Base-by-base conservation (phyloP, 2,113 vertebrate genomes). In the Microcebus murinus region DNA sequence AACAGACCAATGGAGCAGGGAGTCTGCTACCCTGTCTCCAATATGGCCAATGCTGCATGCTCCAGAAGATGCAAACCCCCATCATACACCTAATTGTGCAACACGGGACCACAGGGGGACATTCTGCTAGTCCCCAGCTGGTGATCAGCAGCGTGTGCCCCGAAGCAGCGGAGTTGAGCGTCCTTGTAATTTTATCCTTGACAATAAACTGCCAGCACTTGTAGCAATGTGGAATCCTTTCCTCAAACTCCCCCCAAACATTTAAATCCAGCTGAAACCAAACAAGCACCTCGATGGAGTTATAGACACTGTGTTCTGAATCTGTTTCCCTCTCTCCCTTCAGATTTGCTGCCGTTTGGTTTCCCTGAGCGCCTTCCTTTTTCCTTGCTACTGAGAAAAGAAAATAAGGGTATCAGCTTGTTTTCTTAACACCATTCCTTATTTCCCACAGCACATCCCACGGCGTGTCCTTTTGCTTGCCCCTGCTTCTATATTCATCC, bases 101-200 rank as follows among this genome's bases (percentile, higher is more conserved):
- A 84, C 92, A 57, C 42, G 0, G 92, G 77, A 84, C 50, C 1
- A 70, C 34, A 42, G 96, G 90, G 77, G 85, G 36, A 96, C 92
- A 45, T 31, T 34, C 61, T 80, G 27, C 10, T 1, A n/a, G 39
- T 87, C 80, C 86, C 91, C 17, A 95, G 83, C 59, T 91, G 85
- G 82, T 80, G 59, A 84, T 74, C 67, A 71, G 88, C 67, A 84
- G 84, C 8, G 0, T 50, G 68, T 79, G 65, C 79, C 65, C 83
- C 36, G 52, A 96, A 97, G 91, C 83, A 27, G 83, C 48, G 9
- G 27, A 45, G 63, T 36, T 50, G 82, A 83, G 79, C 52, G 3
- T 73, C 61, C 84, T 20, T 68, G 55, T 82, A 84, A 97, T 71
- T 96, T 96, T 68, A 91, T 88, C 55, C 71, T 91, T 63, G 59